Evolutionary conservation across 2,113 vertebrate genomes (phyloP).

Genomic region (Isurus oxyrinchus): DNA sequence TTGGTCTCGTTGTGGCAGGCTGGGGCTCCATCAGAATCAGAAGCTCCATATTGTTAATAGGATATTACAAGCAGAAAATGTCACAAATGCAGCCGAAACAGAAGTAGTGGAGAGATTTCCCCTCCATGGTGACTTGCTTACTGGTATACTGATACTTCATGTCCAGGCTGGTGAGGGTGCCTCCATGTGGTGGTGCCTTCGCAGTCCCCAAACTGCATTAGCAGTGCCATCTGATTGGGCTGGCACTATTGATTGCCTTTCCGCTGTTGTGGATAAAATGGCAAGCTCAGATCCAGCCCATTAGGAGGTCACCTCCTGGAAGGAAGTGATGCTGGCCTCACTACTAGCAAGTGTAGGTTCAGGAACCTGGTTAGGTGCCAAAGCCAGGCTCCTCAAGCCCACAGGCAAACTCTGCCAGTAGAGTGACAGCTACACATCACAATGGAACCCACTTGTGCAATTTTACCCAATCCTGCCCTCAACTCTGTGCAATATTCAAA

Average conservation of each 20-base stretch:
- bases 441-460: neutral
- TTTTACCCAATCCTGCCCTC: neutral
- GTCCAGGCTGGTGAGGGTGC: neutral
- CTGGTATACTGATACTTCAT: neutral
- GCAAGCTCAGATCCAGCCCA: neutral
- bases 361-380: neutral
- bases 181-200: neutral
- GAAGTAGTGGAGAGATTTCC: neutral
- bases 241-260: neutral
- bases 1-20: neutral
- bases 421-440: neutral
- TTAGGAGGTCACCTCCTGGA: neutral
- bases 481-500: neutral
- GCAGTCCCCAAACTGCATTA: neutral
- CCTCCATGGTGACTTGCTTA: neutral
- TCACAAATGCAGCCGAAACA: neutral
- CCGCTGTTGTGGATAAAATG: neutral
- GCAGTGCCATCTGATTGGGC: neutral
- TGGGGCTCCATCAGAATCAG: neutral
- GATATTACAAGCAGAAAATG: neutral
- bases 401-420: neutral
- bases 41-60: neutral
- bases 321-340: neutral
- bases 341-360: neutral
- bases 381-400: too few relatives aligned